Evolutionary conservation across 2,888 invertebrate genomes (phyloP).

Genomic region (Andrena camellia): DNA sequence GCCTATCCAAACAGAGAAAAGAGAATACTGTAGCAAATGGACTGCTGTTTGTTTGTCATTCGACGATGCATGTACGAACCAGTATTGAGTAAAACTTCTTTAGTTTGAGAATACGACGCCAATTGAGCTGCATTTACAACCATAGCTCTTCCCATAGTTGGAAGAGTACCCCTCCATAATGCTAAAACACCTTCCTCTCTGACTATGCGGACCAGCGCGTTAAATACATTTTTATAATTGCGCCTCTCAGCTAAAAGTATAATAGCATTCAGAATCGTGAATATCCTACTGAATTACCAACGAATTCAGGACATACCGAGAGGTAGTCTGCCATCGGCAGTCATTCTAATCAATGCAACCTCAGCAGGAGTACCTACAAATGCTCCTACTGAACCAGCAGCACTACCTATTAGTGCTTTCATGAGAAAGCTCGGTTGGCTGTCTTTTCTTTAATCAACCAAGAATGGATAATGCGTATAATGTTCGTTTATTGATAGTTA

Average conservation of each 20-base stretch:
- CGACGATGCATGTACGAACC: slow-evolving; percentile 80
- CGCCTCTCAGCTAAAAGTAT: slow-evolving; percentile 90
- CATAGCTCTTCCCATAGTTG: slow-evolving; percentile 96
- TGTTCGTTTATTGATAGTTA: not conserved
- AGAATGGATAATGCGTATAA: not conserved
- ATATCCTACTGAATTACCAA: not conserved
- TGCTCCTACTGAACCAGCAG: slow-evolving; percentile 94
- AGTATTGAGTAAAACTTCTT: slow-evolving; percentile 88
- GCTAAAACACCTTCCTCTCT: slow-evolving; percentile 94
- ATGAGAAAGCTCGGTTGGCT: slow-evolving; percentile 92
- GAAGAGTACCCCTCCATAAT: slow-evolving; percentile 96
- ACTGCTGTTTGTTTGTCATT: not conserved
- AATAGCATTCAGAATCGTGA: slow-evolving; percentile 15
- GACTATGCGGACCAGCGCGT: slow-evolving; percentile 93
- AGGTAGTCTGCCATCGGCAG: slow-evolving; percentile 97
- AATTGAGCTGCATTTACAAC: slow-evolving; percentile 99
- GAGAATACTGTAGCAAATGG: slow-evolving; percentile 87
- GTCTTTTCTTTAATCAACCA: slow-evolving; percentile 84
- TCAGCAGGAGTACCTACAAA: slow-evolving; percentile 99
- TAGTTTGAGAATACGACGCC: slow-evolving; percentile 97
- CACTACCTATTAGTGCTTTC: slow-evolving; percentile 94
- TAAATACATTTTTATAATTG: slow-evolving; percentile 96
- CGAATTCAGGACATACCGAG: slow-evolving; percentile 72
- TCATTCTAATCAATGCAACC: slow-evolving; percentile 98
- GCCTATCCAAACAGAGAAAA: slow-evolving; percentile 83